Evolutionary conservation across 2,113 vertebrate genomes (phyloP).

Genomic region (Merops nubicus): DNA sequence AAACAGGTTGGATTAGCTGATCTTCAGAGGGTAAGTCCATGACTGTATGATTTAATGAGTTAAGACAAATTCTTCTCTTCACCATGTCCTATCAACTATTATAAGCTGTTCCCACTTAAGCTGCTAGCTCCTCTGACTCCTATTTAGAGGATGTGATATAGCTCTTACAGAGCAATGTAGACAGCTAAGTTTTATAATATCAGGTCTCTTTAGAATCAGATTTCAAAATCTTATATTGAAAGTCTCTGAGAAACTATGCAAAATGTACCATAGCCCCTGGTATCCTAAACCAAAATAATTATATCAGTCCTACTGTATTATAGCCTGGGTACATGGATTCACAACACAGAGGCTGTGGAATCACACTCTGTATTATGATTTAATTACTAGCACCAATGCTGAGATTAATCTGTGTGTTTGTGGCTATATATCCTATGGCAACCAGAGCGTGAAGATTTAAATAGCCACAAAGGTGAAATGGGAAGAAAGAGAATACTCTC

Average conservation of each 20-base stretch:
- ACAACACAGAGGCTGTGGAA: background rate
- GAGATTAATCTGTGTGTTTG: background rate
- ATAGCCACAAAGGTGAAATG: background rate
- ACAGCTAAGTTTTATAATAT: background rate
- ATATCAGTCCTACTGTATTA: background rate
- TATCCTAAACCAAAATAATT: background rate
- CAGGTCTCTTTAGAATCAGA: background rate
- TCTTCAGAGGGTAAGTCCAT: background rate
- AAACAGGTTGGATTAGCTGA: background rate
- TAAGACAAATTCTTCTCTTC: background rate
- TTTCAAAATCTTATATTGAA: background rate
- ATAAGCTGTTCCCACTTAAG: background rate
- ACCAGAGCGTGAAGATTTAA: background rate
- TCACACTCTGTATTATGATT: background rate
- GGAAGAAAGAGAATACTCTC: background rate
- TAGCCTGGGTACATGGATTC: background rate
- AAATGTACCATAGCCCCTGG: background rate
- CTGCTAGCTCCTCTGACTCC: background rate
- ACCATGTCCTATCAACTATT: background rate
- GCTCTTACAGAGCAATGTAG: background rate
- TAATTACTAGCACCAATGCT: background rate
- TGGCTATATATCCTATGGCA: background rate
- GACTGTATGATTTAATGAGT: background rate
- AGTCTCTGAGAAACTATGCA: background rate
- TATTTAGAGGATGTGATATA: background rate